Conservation (phyloP, 2,888 invertebrate genomes). For the Drosophila meridiana region DNA sequence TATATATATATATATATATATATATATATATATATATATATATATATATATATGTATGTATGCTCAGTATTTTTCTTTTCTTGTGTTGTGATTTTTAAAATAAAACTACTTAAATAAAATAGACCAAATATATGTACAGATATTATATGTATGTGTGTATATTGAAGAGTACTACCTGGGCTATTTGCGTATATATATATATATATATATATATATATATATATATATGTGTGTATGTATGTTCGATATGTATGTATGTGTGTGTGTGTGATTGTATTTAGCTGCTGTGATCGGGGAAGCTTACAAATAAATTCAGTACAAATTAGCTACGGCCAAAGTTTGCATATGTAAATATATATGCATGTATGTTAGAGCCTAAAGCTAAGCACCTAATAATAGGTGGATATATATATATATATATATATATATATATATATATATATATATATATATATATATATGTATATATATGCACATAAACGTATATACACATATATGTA, state of each 20-base stretch:
- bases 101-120: constrained; percentile 12
- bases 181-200: background rate
- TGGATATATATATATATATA: constrained; percentile 14
- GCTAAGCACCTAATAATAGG: constrained; percentile 29
- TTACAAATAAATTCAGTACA: constrained; percentile 73
- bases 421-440: constrained; percentile 19
- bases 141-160: constrained; percentile 30
- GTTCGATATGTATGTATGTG: background rate
- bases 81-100: constrained; percentile 1
- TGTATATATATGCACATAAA: too few species aligned
- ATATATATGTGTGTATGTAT: too few species aligned
- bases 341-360: constrained; percentile 26
- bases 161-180: constrained; percentile 9
- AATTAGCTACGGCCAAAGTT: constrained; percentile 64
- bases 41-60: background rate
- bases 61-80: background rate
- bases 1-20: background rate
- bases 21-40: background rate
- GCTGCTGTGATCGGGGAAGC: constrained; percentile 25
- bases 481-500: too few species aligned
- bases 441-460: constrained; percentile 10
- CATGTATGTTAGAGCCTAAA: constrained; percentile 26
- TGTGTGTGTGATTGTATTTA: background rate
- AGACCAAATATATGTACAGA: constrained; percentile 37
- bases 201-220: too few species aligned